A percentile compares a stretch with the other conserved stretches of the same genome.
phyloP scores from a whole-genome alignment of 2,888 invertebrate genomes.

The Odontocerum albicorne region DNA sequence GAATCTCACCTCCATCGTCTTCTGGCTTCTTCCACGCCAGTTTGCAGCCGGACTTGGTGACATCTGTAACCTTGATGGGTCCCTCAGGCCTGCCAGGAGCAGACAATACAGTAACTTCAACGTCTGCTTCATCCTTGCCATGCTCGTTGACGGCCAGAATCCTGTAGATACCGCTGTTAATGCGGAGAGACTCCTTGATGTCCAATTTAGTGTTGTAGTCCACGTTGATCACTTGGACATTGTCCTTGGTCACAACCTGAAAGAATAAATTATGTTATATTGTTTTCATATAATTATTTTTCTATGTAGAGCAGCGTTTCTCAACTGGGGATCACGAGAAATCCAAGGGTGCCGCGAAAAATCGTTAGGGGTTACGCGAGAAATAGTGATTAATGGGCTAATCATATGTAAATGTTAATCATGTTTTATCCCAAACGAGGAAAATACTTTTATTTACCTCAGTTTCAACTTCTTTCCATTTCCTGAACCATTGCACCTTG shows the following conservation, averaged over 20 bases:
- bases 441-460: slow-evolving; percentile 51
- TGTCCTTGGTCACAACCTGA: slow-evolving; percentile 67
- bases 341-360: too few relatives aligned
- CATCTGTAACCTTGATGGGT: slow-evolving; percentile 84
- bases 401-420: too few relatives aligned
- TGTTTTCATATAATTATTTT: too few relatives aligned
- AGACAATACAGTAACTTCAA: slow-evolving; percentile 86
- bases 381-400: too few relatives aligned
- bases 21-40: slow-evolving; percentile 93
- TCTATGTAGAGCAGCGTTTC: too few relatives aligned
- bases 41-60: slow-evolving; percentile 88
- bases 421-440: too few relatives aligned
- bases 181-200: slow-evolving; percentile 75
- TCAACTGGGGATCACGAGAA: too few relatives aligned
- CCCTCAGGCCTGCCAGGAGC: slow-evolving; percentile 87
- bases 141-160: slow-evolving; percentile 89
- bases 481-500: slow-evolving; percentile 87
- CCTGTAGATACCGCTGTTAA: slow-evolving; percentile 88
- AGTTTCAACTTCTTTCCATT: slow-evolving; percentile 71
- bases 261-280: too few relatives aligned
- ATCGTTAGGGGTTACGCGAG: too few relatives aligned
- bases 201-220: slow-evolving; percentile 89
- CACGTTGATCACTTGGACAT: slow-evolving; percentile 77
- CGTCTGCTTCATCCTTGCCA: slow-evolving; percentile 90
- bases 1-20: slow-evolving; percentile 87